phyloP scores from a whole-genome alignment of 2,113 vertebrate genomes.

The Poeciliopsis turrubarensis region DNA sequence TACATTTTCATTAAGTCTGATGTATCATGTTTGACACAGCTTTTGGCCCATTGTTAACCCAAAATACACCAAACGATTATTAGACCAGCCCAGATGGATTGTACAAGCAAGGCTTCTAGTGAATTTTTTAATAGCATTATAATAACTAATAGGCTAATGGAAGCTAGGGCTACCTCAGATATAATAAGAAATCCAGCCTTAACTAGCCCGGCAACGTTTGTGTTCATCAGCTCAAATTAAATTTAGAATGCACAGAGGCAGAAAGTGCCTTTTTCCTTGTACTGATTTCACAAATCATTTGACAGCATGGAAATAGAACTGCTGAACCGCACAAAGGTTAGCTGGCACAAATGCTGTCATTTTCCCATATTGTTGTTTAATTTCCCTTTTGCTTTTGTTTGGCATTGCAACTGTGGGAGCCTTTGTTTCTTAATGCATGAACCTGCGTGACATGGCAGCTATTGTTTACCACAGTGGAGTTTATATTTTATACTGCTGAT shows the following conservation, averaged over 20 bases:
- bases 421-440: constrained; percentile 31
- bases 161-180: constrained; percentile 23
- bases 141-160: constrained; percentile 24
- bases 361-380: constrained; percentile 7
- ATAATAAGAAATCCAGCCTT: constrained; percentile 49
- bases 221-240: constrained; percentile 60
- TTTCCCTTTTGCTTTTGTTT: constrained; percentile 26
- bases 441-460: constrained; percentile 24
- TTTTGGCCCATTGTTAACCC: constrained; percentile 25
- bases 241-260: constrained; percentile 51
- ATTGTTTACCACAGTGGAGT: constrained; percentile 31
- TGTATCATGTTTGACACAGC: constrained; percentile 23
- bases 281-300: constrained; percentile 41
- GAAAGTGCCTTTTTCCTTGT: constrained; percentile 41
- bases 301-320: constrained; percentile 39
- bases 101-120: constrained; percentile 22
- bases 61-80: constrained; percentile 33
- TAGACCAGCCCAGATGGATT: constrained; percentile 30
- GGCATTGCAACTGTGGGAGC: constrained; percentile 30
- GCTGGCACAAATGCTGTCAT: constrained; percentile 29
- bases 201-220: constrained; percentile 41
- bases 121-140: constrained; percentile 19
- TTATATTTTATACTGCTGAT: constrained; percentile 62
- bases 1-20: background rate
- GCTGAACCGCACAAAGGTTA: constrained; percentile 25